phyloP scores from a whole-genome alignment of 2,113 vertebrate genomes.

The Gymnorhina tibicen region DNA sequence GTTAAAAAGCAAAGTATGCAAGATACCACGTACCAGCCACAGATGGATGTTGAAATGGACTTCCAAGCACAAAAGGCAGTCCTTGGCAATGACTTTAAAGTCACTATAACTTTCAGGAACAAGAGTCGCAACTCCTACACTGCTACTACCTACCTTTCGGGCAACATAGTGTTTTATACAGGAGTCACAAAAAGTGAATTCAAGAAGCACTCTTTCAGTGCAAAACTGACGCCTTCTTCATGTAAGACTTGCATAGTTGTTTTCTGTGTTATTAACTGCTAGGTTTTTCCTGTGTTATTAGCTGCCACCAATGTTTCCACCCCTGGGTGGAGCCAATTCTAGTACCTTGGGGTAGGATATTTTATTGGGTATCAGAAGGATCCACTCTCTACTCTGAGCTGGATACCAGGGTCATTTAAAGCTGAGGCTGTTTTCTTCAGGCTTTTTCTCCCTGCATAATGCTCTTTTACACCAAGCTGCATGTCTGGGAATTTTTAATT shows the following conservation, averaged over 20 bases:
- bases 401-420: neutral
- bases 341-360: neutral
- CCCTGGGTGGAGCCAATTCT: neutral
- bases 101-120: constrained; percentile 84
- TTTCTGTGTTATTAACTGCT: neutral
- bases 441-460: neutral
- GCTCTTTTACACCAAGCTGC: neutral
- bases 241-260: constrained; percentile 59
- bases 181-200: constrained; percentile 85
- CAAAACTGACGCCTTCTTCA: constrained; percentile 62
- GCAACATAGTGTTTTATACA: constrained; percentile 88
- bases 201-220: constrained; percentile 71
- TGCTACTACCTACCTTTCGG: constrained; percentile 77
- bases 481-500: neutral
- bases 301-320: neutral
- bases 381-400: neutral
- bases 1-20: constrained; percentile 72
- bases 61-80: constrained; percentile 74
- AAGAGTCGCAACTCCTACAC: constrained; percentile 69
- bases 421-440: neutral
- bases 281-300: neutral
- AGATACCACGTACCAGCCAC: constrained; percentile 30
- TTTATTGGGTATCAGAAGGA: neutral
- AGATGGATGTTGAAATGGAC: constrained; percentile 78
- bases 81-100: constrained; percentile 81